These are phyloP conservation scores for Globodera ellingtonae DNA, from an alignment of 1,140 invertebrate species.

Conservation along the genomic window DNA sequence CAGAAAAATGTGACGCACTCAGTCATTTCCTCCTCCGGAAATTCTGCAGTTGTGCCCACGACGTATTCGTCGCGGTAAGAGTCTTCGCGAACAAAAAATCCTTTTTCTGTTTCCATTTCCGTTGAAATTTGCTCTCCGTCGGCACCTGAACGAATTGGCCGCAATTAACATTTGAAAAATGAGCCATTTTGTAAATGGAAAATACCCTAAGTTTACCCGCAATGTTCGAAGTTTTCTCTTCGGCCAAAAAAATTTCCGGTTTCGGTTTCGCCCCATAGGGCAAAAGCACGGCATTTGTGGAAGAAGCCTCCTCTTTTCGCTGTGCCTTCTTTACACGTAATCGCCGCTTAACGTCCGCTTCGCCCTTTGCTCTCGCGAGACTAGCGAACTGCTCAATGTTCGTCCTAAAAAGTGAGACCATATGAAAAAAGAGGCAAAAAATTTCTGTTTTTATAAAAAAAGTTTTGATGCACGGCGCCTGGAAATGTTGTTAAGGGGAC, in stretches of 20 bases:
- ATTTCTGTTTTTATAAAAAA: not conserved
- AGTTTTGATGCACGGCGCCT: not conserved
- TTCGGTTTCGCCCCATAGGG: slow-evolving; percentile 15
- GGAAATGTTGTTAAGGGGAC: not conserved
- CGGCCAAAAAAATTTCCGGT: slow-evolving; percentile 11
- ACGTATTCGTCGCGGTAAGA: slow-evolving; percentile 46
- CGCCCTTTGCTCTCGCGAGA: not conserved
- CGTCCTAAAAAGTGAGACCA: not conserved
- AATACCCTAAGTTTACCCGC: not conserved
- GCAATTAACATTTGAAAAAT: not conserved
- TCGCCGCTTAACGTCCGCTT: not conserved
- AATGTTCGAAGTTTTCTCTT: not conserved
- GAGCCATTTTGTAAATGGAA: not conserved
- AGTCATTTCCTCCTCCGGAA: slow-evolving; percentile 48
- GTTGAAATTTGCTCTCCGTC: not conserved
- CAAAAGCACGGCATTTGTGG: slow-evolving; percentile 2
- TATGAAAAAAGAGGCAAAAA: too few species aligned
- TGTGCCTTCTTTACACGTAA: not conserved
- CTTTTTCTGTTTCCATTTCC: slow-evolving; percentile 24
- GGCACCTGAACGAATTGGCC: not conserved
- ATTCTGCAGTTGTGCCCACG: slow-evolving; percentile 31
- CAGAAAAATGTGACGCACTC: slow-evolving; percentile 29
- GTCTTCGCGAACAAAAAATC: slow-evolving; percentile 43
- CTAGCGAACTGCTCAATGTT: slow-evolving; percentile 2
- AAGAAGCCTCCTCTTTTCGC: not conserved